Percentiles rank a stretch among this genome's conserved stretches.
phyloP scores from a whole-genome alignment of 2,888 invertebrate genomes.

The Lypha dubia region DNA sequence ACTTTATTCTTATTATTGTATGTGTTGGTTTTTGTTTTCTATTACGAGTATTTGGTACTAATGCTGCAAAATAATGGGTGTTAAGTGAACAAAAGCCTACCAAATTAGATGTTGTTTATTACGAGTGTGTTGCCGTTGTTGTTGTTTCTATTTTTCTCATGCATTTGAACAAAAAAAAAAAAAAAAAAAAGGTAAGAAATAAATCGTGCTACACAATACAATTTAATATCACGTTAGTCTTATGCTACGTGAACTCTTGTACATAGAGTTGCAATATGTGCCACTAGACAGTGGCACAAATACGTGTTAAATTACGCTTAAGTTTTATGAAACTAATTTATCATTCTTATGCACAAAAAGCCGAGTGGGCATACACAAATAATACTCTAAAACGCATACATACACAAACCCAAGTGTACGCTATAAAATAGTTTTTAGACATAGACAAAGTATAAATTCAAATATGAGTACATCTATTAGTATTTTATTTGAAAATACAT shows the following conservation, averaged over 20 bases:
- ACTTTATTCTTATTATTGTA: not conserved
- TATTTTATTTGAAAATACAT: slow-evolving; percentile 13
- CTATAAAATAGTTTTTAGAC: slow-evolving; percentile 25
- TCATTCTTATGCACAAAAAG: slow-evolving; percentile 70
- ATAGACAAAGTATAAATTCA: slow-evolving; percentile 32
- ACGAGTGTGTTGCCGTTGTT: slow-evolving; percentile 24
- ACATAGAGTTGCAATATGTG: slow-evolving; percentile 65
- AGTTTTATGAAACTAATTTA: slow-evolving; percentile 73
- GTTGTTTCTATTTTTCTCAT: slow-evolving; percentile 14
- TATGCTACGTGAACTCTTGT: slow-evolving; percentile 53
- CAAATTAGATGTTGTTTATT: slow-evolving; percentile 63
- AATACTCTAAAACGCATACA: slow-evolving; percentile 21
- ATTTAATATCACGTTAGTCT: slow-evolving; percentile 49
- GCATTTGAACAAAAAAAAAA: slow-evolving; percentile 13
- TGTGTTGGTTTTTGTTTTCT: not conserved
- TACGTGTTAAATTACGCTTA: slow-evolving; percentile 72
- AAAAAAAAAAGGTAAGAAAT: not conserved
- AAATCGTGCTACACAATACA: slow-evolving; percentile 40
- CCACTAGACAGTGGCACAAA: slow-evolving; percentile 72
- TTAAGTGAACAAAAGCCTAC: slow-evolving; percentile 46
- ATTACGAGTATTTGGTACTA: slow-evolving; percentile 11
- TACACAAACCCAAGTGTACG: not conserved
- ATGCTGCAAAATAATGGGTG: slow-evolving; percentile 59
- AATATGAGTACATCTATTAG: slow-evolving; percentile 44
- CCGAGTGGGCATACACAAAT: slow-evolving; percentile 62